Base-by-base conservation (phyloP, 2,888 invertebrate species). In the Prionchulus punctatus region DNA sequence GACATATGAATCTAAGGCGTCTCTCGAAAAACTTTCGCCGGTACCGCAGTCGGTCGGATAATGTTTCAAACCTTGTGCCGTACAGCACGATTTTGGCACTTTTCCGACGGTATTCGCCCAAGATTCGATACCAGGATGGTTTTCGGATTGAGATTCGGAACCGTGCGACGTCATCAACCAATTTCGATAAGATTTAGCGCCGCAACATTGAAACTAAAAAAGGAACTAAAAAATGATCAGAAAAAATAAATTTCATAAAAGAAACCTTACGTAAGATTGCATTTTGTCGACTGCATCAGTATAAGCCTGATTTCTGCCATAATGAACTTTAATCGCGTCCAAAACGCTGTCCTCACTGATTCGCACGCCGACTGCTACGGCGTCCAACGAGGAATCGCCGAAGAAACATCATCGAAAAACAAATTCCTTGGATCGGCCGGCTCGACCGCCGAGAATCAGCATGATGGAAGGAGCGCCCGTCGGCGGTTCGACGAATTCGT, bases 181-280 rank as follows among this genome's bases (percentile, higher is more conserved):
- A 71, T 85, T 85, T 1, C 73, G 72, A 1, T 84, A 82, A 48
- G 79, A 79, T 62, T 79, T 79, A 1, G 82, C 82, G 26, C 86
- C 87, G 69, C 87, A 87, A 67, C 86, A 87, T 63, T 81, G 73
- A 59, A 86, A 75, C 82, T 83, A 66, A 55, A 72, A 68, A 69
- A 36, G 30, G n/a, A 4, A 25, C 36, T 7, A 18, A 36, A 45
- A 45, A 12, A 18, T 23, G 47, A 23, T 12, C 7, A 23, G 23
- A 21, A 45, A 45, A 45, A 21, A 18, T 45, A 45, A 45, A 7
- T 45, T 21, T 12, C 15, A 45, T 7, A 45, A 31, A n/a, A 28
- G 21, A 53, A 7, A 21, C 62, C 65, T 63, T 62, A 73, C 73
- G 55, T 66, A 78, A 64, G 74, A 74, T 70, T 84, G 84, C 61